Conservation (phyloP, 2,888 invertebrate species). For the Lymantria monacha region DNA sequence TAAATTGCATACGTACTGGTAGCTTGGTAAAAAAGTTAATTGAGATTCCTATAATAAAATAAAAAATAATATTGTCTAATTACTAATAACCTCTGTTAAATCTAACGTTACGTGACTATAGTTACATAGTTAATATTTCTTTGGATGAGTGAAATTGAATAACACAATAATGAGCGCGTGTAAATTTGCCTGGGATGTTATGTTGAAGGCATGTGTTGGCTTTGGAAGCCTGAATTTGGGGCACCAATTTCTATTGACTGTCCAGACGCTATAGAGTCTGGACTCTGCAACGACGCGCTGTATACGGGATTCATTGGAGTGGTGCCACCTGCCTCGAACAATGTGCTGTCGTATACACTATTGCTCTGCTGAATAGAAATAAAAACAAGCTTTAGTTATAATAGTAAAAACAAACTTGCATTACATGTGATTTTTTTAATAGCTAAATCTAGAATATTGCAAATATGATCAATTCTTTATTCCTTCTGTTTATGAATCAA, state of each 20-base stretch:
- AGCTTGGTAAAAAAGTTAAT: conserved; percentile 17
- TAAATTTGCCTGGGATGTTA: conserved; percentile 48
- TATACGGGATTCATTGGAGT: conserved; percentile 86
- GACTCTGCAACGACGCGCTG: conserved; percentile 87
- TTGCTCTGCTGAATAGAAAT: conserved; percentile 79
- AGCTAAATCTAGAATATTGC: no score
- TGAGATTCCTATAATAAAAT: conserved; percentile 32
- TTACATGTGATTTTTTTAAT: no score
- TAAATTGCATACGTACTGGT: conserved; percentile 24
- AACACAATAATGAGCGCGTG: conserved; percentile 32
- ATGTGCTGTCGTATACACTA: conserved; percentile 87
- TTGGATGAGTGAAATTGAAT: conserved; percentile 31
- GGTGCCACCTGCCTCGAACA: conserved; percentile 85
- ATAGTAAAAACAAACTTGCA: no score
- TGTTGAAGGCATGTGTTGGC: conserved; percentile 63
- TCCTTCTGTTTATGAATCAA: no score
- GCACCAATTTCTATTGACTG: conserved; percentile 69
- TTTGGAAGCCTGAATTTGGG: conserved; percentile 43
- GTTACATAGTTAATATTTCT: conserved; percentile 33
- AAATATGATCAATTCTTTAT: no score
- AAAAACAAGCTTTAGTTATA: neutral
- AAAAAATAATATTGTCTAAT: conserved; percentile 31
- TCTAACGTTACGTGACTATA: conserved; percentile 31
- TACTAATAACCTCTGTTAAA: conserved; percentile 26
- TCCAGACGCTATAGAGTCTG: conserved; percentile 85